A percentile compares a stretch with the other conserved stretches of the same genome.
phyloP scores from a whole-genome alignment of 2,888 invertebrate species.

The Andrena haemorrhoa region DNA sequence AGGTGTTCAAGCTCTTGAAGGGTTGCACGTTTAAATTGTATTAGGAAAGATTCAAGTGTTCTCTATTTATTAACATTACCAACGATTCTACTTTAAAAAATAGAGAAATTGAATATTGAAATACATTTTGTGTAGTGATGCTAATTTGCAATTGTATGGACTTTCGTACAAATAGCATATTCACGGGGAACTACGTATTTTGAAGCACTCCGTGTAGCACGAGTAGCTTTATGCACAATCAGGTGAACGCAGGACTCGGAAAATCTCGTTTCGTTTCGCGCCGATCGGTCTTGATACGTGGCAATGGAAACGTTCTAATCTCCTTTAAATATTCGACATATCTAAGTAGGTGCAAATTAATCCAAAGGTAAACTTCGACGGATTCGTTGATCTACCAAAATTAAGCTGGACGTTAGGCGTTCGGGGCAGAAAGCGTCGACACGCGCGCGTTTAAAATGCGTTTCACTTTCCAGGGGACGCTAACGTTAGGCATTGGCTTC shows the following conservation, averaged over 20 bases:
- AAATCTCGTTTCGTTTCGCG: constrained; percentile 22
- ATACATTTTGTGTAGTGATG: neutral
- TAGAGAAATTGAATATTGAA: neutral
- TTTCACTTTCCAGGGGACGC: constrained; percentile 1
- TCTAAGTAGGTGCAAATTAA: neutral
- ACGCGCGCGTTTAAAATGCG: neutral
- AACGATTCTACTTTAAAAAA: neutral
- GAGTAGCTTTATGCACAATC: neutral
- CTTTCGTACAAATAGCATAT: neutral
- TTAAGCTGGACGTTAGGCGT: neutral
- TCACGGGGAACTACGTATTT: neutral
- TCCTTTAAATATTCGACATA: constrained; percentile 15
- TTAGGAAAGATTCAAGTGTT: too few relatives aligned
- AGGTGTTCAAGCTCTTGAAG: too few relatives aligned
- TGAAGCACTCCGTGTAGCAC: neutral
- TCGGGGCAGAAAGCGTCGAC: neutral
- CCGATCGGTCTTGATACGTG: neutral
- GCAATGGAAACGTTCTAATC: neutral
- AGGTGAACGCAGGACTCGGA: constrained; percentile 1
- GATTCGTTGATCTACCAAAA: neutral
- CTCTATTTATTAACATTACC: neutral
- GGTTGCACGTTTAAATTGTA: too few relatives aligned
- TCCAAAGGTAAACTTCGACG: neutral
- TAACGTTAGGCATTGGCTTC: neutral
- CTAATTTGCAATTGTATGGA: neutral